These are phyloP conservation scores for Ectropis crepuscularia DNA, from an alignment of 2,888 invertebrate species.

Conservation along the genomic window DNA sequence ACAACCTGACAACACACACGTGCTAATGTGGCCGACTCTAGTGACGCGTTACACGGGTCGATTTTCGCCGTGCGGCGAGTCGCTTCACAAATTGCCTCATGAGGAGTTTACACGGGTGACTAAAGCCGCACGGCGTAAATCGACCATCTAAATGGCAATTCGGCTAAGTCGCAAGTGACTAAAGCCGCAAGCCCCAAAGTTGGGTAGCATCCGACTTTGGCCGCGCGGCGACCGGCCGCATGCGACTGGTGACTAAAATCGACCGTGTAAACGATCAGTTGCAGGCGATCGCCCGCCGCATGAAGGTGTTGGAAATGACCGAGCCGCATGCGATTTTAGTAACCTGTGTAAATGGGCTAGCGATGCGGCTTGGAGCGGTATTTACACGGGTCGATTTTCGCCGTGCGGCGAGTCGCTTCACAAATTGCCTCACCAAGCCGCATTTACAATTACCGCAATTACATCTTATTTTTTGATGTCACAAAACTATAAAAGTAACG, in stretches of 20 bases:
- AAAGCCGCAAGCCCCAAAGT: slow-evolving; percentile 57
- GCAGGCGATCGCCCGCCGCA: slow-evolving; percentile 1
- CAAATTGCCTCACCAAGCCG: slow-evolving; percentile 53
- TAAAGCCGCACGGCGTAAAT: too few relatives aligned
- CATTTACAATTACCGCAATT: too few relatives aligned
- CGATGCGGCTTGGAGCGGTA: slow-evolving; percentile 48
- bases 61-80: slow-evolving; percentile 53
- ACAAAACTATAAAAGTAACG: too few relatives aligned
- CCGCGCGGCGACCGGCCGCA: slow-evolving; percentile 54
- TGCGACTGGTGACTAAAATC: slow-evolving; percentile 48
- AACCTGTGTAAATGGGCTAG: slow-evolving; percentile 53
- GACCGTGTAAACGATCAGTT: too few relatives aligned
- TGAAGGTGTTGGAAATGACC: slow-evolving; percentile 48
- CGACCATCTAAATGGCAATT: too few relatives aligned
- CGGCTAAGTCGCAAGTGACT: slow-evolving; percentile 52
- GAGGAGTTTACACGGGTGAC: too few relatives aligned
- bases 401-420: slow-evolving; percentile 56
- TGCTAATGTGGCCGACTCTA: too few relatives aligned
- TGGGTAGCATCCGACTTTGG: slow-evolving; percentile 55
- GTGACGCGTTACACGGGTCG: slow-evolving; percentile 53
- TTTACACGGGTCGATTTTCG: too few relatives aligned
- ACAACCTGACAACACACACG: too few relatives aligned
- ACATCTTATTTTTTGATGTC: too few relatives aligned
- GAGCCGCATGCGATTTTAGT: slow-evolving; percentile 57
- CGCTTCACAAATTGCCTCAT: slow-evolving; percentile 40